Conservation (phyloP, 2,113 vertebrate species). For the mouse (Mus musculus) region GRCm39 chr13:39558001-39558500, state of each 20-base stretch:
- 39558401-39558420: neutral
- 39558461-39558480: neutral
- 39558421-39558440: neutral
- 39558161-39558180: neutral
- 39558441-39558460: neutral
- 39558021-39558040: neutral
- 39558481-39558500: neutral
- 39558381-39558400: neutral
- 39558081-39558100: neutral
- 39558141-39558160: neutral
- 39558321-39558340: neutral
- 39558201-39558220: neutral
- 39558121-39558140: neutral
- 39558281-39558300: neutral
- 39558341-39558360: slow-evolving; percentile 12
- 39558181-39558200: neutral
- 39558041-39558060: neutral
- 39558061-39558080: neutral
- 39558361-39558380: neutral
- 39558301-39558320: neutral
- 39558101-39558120: neutral
- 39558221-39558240: neutral
- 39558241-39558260: neutral
- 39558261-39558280: neutral
- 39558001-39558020: neutral